Conservation (phyloP, 2,888 invertebrate species). For the Trilocha varians region DNA sequence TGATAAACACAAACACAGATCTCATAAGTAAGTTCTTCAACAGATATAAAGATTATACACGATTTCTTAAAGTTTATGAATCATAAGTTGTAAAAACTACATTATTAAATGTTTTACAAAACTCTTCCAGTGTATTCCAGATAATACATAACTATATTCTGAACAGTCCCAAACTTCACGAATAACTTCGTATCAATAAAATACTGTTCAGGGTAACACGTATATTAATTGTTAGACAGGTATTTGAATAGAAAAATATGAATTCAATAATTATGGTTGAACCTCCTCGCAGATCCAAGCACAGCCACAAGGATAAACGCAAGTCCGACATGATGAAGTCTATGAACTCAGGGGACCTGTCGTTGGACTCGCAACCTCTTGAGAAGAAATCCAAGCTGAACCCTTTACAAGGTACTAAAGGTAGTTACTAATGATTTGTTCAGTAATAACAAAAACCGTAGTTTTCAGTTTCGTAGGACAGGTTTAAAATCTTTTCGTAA, state of each 20-base stretch:
- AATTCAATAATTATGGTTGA: not conserved
- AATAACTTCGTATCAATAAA: too few relatives aligned
- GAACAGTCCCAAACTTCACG: too few relatives aligned
- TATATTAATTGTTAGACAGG: too few relatives aligned
- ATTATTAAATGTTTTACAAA: too few relatives aligned
- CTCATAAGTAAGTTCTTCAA: slow-evolving; percentile 54
- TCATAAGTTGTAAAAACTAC: too few relatives aligned
- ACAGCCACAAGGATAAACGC: slow-evolving; percentile 76
- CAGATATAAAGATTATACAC: not conserved
- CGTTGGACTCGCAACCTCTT: slow-evolving; percentile 50
- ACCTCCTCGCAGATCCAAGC: slow-evolving; percentile 70
- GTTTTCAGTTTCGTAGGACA: too few relatives aligned
- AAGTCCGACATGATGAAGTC: slow-evolving; percentile 61
- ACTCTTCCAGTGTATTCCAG: too few relatives aligned
- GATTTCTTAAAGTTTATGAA: too few relatives aligned
- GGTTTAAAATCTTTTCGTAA: too few relatives aligned
- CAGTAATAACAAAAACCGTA: too few relatives aligned
- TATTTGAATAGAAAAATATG: not conserved
- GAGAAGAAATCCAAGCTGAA: slow-evolving; percentile 64
- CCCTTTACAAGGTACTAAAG: slow-evolving; percentile 54
- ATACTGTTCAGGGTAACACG: too few relatives aligned
- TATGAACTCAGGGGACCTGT: slow-evolving; percentile 45
- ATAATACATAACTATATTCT: too few relatives aligned
- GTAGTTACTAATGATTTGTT: slow-evolving; percentile 3
- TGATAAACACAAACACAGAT: slow-evolving; percentile 70